Percentiles rank a stretch among this genome's conserved stretches.
phyloP scores from a whole-genome alignment of 2,888 invertebrate genomes.

The Cancer borealis region DNA sequence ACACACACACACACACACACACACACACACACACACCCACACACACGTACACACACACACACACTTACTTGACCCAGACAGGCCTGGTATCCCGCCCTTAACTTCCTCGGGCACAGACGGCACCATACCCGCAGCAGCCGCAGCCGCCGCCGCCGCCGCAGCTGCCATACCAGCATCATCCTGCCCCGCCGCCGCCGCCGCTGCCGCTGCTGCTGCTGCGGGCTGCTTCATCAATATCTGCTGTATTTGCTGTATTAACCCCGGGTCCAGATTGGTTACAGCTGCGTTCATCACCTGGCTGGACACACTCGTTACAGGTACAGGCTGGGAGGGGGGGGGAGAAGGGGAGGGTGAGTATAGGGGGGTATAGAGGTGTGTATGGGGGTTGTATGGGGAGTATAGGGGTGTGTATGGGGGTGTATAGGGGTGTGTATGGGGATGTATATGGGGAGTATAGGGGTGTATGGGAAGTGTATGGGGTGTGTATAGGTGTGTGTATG shows the following conservation, averaged over 20 bases:
- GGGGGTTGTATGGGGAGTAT: neutral
- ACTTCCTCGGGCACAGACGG: conserved; percentile 60
- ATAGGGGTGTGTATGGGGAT: neutral
- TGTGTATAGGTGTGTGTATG: no score
- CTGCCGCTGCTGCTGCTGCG: conserved; percentile 61
- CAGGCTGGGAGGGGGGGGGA: neutral
- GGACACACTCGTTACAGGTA: conserved; percentile 64
- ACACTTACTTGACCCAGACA: conserved; percentile 59
- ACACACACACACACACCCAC: conserved; percentile 5
- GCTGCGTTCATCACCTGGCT: conserved; percentile 73
- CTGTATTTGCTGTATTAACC: conserved; percentile 76
- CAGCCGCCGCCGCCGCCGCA: conserved; percentile 60
- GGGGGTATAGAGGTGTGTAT: no score
- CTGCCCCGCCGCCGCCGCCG: conserved; percentile 57
- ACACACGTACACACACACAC: neutral
- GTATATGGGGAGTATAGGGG: no score
- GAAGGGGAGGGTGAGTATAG: neutral
- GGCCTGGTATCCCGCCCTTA: conserved; percentile 58
- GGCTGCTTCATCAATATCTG: conserved; percentile 76
- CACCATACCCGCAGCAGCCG: conserved; percentile 57
- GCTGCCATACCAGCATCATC: conserved; percentile 63
- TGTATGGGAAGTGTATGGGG: no score
- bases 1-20: conserved; percentile 1
- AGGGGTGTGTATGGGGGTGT: neutral
- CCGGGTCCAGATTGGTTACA: conserved; percentile 76